Evolutionary conservation across 2,888 invertebrate genomes (phyloP).

Genomic region (Diogma glabrata): DNA sequence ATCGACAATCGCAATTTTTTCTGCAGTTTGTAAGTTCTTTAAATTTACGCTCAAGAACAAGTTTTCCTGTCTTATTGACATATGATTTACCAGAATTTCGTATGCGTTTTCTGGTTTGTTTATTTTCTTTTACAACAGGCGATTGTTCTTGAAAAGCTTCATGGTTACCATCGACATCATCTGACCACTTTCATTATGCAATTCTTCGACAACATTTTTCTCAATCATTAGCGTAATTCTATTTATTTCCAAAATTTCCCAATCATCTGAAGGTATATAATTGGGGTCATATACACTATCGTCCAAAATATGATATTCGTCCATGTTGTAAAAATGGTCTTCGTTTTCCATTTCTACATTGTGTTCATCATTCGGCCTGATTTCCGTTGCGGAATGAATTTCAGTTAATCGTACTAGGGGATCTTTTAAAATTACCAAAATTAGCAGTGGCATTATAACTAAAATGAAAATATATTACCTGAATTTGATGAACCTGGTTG

Average conservation of each 20-base stretch:
- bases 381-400: slow-evolving; percentile 2
- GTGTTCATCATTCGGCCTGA: not conserved
- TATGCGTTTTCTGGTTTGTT: not conserved
- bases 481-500: slow-evolving; percentile 1
- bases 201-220: not conserved
- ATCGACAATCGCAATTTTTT: not conserved
- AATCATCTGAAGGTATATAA: slow-evolving; percentile 1
- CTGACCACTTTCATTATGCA: slow-evolving; percentile 4
- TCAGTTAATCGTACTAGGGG: slow-evolving; percentile 4
- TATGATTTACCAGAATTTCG: not conserved
- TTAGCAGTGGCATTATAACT: not conserved
- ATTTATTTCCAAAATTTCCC: not conserved
- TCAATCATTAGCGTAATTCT: not conserved
- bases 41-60: too few relatives aligned
- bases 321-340: not conserved
- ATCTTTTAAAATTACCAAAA: not conserved
- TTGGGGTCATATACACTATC: slow-evolving; percentile 4
- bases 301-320: too few relatives aligned
- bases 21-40: slow-evolving; percentile 3
- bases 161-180: slow-evolving; percentile 2
- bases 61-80: not conserved
- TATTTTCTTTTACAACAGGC: not conserved
- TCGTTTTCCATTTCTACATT: not conserved
- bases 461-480: not conserved
- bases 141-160: not conserved